These are phyloP conservation scores for Homarus gammarus DNA, from an alignment of 2,888 invertebrate species.

Conservation along the genomic window DNA sequence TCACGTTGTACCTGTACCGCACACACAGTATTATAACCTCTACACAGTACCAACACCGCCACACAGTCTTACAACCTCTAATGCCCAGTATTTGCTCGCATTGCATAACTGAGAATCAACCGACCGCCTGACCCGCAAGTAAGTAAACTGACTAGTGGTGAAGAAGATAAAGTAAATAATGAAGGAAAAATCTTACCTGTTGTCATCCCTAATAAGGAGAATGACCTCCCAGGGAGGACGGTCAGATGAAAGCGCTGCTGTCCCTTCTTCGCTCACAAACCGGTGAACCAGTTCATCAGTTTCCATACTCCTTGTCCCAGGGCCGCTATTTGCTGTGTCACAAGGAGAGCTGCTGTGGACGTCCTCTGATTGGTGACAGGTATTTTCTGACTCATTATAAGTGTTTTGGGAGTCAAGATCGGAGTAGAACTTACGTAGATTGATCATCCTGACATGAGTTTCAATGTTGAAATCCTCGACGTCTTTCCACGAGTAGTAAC, in stretches of 20 bases:
- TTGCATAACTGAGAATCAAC: not conserved
- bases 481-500: constrained; percentile 77
- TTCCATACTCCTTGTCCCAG: not conserved
- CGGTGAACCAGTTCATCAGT: constrained; percentile 26
- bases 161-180: too few relatives aligned
- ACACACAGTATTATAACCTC: not conserved
- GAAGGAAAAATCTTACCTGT: too few relatives aligned
- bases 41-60: not conserved
- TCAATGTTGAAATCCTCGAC: constrained; percentile 75
- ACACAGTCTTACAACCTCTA: not conserved
- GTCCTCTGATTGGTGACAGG: not conserved
- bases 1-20: constrained; percentile 57
- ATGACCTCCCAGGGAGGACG: constrained; percentile 69
- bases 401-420: not conserved
- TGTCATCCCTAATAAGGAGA: constrained; percentile 47
- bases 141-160: too few relatives aligned
- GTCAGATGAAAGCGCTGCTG: constrained; percentile 13
- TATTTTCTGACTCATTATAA: not conserved
- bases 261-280: constrained; percentile 47
- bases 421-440: not conserved
- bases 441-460: constrained; percentile 74
- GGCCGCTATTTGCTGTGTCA: too few relatives aligned
- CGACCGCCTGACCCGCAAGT: too few relatives aligned
- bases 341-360: not conserved
- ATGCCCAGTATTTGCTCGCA: not conserved